Percentiles rank a stretch among this genome's conserved stretches.
Conservation (phyloP, 2,888 invertebrate genomes). For the Pandemis corylana region DNA sequence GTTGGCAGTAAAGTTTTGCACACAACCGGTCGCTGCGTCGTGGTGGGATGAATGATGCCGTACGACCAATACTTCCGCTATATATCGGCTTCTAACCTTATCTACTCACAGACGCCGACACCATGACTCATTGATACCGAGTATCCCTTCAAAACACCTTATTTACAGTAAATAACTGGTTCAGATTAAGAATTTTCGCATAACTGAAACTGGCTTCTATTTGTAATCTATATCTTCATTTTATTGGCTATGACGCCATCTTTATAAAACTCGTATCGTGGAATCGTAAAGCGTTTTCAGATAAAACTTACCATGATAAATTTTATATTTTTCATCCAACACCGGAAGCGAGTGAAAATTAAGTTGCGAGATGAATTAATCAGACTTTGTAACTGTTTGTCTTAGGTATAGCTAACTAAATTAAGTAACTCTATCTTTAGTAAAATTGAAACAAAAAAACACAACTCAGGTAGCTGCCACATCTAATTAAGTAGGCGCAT, state of each 20-base stretch:
- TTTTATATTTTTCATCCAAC: background rate
- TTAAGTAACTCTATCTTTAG: no score
- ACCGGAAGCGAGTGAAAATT: no score
- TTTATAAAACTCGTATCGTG: background rate
- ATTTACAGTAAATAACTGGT: slow-evolving; percentile 1
- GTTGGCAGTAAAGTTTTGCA: slow-evolving; percentile 1
- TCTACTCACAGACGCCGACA: background rate
- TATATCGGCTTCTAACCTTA: slow-evolving; percentile 24
- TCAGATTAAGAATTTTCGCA: background rate
- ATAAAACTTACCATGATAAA: background rate
- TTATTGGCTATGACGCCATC: slow-evolving; percentile 2
- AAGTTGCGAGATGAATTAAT: no score
- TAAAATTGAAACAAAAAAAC: no score
- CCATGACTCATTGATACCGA: slow-evolving; percentile 21
- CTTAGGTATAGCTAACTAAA: no score
- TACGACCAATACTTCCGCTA: slow-evolving; percentile 12
- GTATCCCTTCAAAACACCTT: slow-evolving; percentile 9
- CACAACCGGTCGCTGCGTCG: slow-evolving; percentile 11
- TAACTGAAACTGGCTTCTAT: background rate
- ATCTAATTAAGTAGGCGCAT: no score
- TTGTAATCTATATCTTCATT: slow-evolving; percentile 1
- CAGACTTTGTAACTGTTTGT: no score
- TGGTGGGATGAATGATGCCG: slow-evolving; percentile 16
- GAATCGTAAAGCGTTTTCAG: background rate
- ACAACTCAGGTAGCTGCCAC: no score